phyloP scores from a whole-genome alignment of 2,888 invertebrate species.

The Parthenolecanium corni region DNA sequence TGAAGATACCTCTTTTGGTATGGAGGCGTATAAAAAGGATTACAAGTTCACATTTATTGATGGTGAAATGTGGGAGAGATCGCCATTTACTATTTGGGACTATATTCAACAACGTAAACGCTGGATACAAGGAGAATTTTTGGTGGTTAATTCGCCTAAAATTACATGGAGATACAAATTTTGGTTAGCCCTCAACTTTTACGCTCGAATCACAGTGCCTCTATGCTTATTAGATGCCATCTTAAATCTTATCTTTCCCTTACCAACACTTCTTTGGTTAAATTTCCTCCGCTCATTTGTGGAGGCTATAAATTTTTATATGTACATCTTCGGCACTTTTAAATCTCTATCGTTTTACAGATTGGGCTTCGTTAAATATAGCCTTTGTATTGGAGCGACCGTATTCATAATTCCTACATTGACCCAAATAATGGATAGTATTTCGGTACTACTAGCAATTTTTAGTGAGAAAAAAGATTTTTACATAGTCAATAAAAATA shows the following conservation, averaged over 20 bases:
- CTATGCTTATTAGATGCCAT: constrained; percentile 79
- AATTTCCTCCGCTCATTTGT: constrained; percentile 82
- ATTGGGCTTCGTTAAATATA: constrained; percentile 65
- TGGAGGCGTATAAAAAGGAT: constrained; percentile 82
- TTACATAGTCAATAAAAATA: constrained; percentile 90
- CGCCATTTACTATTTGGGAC: constrained; percentile 87
- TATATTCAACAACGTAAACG: constrained; percentile 91
- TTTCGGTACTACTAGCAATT: constrained; percentile 87
- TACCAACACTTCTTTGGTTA: constrained; percentile 67
- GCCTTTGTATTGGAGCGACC: constrained; percentile 71
- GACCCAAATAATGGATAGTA: constrained; percentile 82
- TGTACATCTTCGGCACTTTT: constrained; percentile 95
- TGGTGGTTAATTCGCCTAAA: constrained; percentile 74
- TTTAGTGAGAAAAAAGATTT: constrained; percentile 94
- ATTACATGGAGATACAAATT: constrained; percentile 69
- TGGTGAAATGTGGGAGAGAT: constrained; percentile 98
- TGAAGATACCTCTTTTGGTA: constrained; percentile 93
- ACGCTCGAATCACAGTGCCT: constrained; percentile 92
- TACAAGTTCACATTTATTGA: constrained; percentile 90
- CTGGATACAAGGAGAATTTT: constrained; percentile 83
- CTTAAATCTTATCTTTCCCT: constrained; percentile 73
- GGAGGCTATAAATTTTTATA: constrained; percentile 87
- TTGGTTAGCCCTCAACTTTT: constrained; percentile 74
- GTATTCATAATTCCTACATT: constrained; percentile 88
- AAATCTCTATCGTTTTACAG: constrained; percentile 85